These are phyloP conservation scores for Physella acuta DNA, from an alignment of 1,140 invertebrate species.

Conservation along the genomic window DNA sequence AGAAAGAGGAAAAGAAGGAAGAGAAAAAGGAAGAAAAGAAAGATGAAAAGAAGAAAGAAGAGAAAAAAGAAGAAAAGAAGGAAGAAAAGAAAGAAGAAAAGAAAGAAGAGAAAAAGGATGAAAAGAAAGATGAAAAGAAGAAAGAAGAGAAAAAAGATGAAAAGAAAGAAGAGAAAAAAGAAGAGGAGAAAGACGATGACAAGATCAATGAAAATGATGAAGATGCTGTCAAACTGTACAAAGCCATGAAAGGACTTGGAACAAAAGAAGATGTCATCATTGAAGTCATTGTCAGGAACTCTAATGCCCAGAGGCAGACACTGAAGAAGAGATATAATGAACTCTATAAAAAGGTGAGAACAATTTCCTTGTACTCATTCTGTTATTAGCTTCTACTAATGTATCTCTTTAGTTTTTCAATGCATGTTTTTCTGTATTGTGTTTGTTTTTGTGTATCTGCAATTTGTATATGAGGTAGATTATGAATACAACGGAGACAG, in stretches of 20 bases:
- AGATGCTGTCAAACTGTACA: slow-evolving; percentile 45
- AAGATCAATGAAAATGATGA: slow-evolving; percentile 31
- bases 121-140: neutral
- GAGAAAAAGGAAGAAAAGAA: neutral
- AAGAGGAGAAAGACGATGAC: slow-evolving; percentile 30
- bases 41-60: neutral
- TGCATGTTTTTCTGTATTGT: too few species aligned
- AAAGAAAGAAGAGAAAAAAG: too few species aligned
- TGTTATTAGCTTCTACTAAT: too few species aligned
- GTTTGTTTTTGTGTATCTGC: too few species aligned
- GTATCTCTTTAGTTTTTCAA: too few species aligned
- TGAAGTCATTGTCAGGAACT: slow-evolving; percentile 27
- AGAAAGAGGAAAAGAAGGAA: slow-evolving; percentile 2
- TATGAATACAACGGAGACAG: too few species aligned
- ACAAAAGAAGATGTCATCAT: slow-evolving; percentile 35
- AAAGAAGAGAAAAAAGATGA: slow-evolving; percentile 2
- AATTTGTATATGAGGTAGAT: too few species aligned
- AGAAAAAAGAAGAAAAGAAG: neutral
- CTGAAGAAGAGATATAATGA: slow-evolving; percentile 36
- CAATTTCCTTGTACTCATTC: too few species aligned
- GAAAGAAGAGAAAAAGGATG: neutral
- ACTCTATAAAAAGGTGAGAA: slow-evolving; percentile 13
- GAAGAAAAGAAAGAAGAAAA: neutral
- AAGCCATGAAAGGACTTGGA: slow-evolving; percentile 51
- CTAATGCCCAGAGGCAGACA: slow-evolving; percentile 33